phyloP scores from a whole-genome alignment of 2,888 invertebrate genomes.

The Ichneumon xanthorius region DNA sequence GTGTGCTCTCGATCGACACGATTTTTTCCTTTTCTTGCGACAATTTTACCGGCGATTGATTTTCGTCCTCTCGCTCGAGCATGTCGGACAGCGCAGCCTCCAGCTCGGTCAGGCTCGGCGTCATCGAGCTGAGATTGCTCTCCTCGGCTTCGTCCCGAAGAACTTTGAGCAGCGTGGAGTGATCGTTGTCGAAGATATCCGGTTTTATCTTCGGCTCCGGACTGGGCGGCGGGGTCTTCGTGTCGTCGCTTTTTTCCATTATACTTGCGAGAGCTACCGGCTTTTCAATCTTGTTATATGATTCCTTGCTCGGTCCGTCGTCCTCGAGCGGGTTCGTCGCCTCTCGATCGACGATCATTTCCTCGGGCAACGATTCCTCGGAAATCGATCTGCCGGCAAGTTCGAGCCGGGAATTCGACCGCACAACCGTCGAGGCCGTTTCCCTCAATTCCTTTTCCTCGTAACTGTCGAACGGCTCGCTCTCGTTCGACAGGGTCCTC shows the following conservation, averaged over 20 bases:
- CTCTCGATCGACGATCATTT: conserved; percentile 78
- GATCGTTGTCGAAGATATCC: conserved; percentile 74
- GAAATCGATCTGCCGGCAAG: conserved; percentile 79
- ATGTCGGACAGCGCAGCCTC: conserved; percentile 83
- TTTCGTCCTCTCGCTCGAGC: conserved; percentile 79
- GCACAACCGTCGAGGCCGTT: conserved; percentile 57
- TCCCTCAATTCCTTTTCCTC: conserved; percentile 77
- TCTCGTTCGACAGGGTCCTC: conserved; percentile 79
- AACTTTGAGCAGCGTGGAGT: conserved; percentile 77
- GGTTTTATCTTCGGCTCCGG: conserved; percentile 78
- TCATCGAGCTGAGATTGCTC: conserved; percentile 82
- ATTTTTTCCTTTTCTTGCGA: not conserved
- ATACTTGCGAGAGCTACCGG: conserved; percentile 71
- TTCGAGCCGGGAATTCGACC: conserved; percentile 66
- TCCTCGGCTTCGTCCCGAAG: conserved; percentile 75
- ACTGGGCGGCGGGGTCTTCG: conserved; percentile 79
- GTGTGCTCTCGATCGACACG: not conserved
- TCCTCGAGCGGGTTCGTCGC: conserved; percentile 71
- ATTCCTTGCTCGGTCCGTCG: conserved; percentile 58
- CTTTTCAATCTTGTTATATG: conserved; percentile 41
- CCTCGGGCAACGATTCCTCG: conserved; percentile 82
- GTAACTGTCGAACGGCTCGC: conserved; percentile 78
- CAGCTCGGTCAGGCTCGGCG: conserved; percentile 82
- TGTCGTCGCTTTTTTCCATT: conserved; percentile 55
- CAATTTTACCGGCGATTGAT: conserved; percentile 30